Percentiles rank a stretch among this genome's conserved stretches.
Evolutionary conservation across 1,140 invertebrate species (phyloP).

Genomic region (Trichonephila clavata): DNA sequence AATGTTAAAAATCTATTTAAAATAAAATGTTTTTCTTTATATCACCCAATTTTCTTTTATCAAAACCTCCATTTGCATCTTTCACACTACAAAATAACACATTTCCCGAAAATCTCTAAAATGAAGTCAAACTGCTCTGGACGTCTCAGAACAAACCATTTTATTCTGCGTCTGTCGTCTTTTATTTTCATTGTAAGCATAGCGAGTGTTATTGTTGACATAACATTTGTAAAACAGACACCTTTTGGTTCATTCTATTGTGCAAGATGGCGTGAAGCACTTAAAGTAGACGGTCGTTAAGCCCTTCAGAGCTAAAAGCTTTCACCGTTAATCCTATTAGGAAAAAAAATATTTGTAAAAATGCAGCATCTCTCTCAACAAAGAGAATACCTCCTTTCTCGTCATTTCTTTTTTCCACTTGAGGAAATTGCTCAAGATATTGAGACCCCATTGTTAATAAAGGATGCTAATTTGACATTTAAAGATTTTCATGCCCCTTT

Average conservation of each 20-base stretch:
- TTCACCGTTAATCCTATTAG: conserved; percentile 63
- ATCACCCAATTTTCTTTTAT: too few relatives aligned
- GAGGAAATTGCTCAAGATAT: background rate
- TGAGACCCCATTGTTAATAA: background rate
- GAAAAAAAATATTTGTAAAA: conserved; percentile 31
- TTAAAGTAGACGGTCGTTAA: conserved; percentile 42
- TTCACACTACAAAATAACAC: background rate
- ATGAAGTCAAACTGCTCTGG: background rate
- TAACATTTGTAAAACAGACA: conserved; percentile 70
- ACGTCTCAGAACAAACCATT: background rate
- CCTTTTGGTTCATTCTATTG: conserved; percentile 51
- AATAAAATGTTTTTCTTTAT: too few relatives aligned
- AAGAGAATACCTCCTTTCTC: background rate
- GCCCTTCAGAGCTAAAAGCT: conserved; percentile 60
- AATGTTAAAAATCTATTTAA: too few relatives aligned
- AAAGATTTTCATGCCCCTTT: background rate
- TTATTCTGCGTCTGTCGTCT: background rate
- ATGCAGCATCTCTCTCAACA: background rate
- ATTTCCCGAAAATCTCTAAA: background rate
- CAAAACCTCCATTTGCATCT: too few relatives aligned
- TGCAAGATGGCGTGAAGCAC: conserved; percentile 34
- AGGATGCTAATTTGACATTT: conserved; percentile 24
- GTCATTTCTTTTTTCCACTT: background rate
- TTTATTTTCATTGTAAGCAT: background rate
- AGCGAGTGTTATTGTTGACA: conserved; percentile 56